Base-by-base conservation (phyloP, 1,140 invertebrate genomes). In the Trichonephila clavata region DNA sequence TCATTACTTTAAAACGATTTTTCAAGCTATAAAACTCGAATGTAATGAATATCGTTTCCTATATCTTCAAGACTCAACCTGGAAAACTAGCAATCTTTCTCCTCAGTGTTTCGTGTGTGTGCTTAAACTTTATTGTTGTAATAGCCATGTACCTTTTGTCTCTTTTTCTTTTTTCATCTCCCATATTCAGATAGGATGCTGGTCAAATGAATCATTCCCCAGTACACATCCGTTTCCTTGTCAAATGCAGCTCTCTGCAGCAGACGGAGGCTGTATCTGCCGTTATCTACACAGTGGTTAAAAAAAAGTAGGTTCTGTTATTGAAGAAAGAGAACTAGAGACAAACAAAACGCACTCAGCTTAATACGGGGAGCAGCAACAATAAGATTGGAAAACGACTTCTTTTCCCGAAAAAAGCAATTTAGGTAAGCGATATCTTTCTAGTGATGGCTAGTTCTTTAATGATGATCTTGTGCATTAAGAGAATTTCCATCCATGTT, bases 171-270 rank as follows among this genome's bases (percentile, higher is more conserved):
- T 84, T 43, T 59, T 77, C 10, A 3, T 21, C 21, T 14, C 59
- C 14, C 21, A 57, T 59, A 84, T 39, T 39, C 16, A 77, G 32
- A 57, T 21, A 84, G 43, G 57, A 84, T 84, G 81, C 8, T n/a
- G n/a, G 43, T 21, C 81, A 84, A 84, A 59, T 84, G 50, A 50
- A 57, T 84, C 81, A 84, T 84, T 84, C 24, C 20, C 43, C n/a
- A n/a, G 57, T 57, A 59, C 81, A 84, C n/a, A 59, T 84, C 81
- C 81, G 50, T 32, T 84, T 84, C 50, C 43, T 84, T 24, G 13
- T 50, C 20, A 84, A 59, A 24, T 6, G 13, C 21, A 24, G 81
- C 43, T n/a, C 13, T 21, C 14, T 24, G 16, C 43, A 2, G 6
- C 16, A 50, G 50, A 50, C 50, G 50, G 50, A 50, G 50, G 50